Evolutionary conservation across 2,888 invertebrate genomes (phyloP).

Genomic region (Stenodema calcarata): DNA sequence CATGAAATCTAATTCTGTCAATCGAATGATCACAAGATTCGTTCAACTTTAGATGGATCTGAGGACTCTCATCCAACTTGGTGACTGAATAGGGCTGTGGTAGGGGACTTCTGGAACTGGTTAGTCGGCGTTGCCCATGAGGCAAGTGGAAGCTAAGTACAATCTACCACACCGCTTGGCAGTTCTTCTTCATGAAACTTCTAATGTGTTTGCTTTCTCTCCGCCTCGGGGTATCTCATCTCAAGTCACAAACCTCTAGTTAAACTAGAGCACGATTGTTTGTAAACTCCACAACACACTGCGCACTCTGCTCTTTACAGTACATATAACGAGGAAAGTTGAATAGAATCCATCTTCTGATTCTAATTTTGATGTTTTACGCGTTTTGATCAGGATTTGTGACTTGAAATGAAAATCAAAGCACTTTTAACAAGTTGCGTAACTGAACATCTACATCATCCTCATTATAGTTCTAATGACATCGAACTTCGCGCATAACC

Average conservation of each 20-base stretch:
- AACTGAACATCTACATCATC: too few species aligned
- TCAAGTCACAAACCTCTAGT: neutral
- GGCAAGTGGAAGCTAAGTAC: neutral
- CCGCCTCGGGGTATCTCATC: neutral
- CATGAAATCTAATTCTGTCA: too few species aligned
- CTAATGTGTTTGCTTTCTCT: neutral
- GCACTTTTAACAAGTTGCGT: too few species aligned
- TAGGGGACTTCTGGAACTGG: neutral
- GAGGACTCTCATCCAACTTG: neutral
- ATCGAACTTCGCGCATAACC: too few species aligned
- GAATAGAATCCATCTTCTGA: too few species aligned
- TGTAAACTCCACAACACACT: neutral
- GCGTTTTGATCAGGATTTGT: too few species aligned
- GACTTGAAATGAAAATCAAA: too few species aligned
- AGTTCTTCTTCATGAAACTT: neutral
- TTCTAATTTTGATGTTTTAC: too few species aligned
- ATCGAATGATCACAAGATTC: neutral
- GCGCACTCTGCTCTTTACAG: neutral
- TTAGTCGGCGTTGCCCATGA: neutral
- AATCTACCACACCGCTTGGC: neutral
- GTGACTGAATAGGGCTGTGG: neutral
- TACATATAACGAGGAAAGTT: too few species aligned
- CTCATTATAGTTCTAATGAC: too few species aligned
- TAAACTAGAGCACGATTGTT: neutral
- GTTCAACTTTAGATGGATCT: neutral